Evolutionary conservation across 2,797 vertebrate genomes (phyloP), one percentile per base, ranked within the genome.

Genomic region (Hydrocynus forskahlii): DNA sequence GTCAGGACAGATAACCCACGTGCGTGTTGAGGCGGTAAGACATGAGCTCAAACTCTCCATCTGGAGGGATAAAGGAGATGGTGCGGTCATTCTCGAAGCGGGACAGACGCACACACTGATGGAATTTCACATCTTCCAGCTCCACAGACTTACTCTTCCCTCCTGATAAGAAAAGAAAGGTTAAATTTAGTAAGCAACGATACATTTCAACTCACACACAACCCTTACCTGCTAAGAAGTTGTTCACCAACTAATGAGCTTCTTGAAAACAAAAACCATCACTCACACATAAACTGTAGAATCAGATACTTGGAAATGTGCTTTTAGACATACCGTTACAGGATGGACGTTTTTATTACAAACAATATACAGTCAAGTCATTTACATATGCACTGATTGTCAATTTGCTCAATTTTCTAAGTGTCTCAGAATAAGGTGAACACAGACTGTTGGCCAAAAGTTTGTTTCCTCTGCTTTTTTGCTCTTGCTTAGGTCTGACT

Each of bases 41-140:
- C 97, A 98, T 97, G 86, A 98, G 96, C 83, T 98, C 97, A 84
- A 98, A 98, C 90, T 98, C 97, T 59, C 97, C 97, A 0, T 98
- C 97, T 0, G 97, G 97, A 0, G 97, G 97, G 57, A 98, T 98
- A 89, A 98, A 98, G 77, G 97, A 98, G 90, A 98, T 98, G 1
- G 97, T 98, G 87, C 97, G 92, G 88, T 98, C 97, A 0, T 98
- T 98, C 87, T 98, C 97, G 17, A 98, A 98, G 89, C 97, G 96
- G 35, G 97, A 98, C 54, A 98, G 94, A 52, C 97, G 96, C 1
- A 98, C 97, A 2, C 97, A 98, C 90, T 98, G 97, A 88, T 98
- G 97, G 75, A 98, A 98, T 89, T 98, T 98, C 4, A 98, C 97
- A 10, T 98, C 97, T 79, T 98, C 97, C 87, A 98, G 89, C 79